Base-by-base conservation (phyloP, 2,888 invertebrate species). In the Cataglyphis cursor region DNA sequence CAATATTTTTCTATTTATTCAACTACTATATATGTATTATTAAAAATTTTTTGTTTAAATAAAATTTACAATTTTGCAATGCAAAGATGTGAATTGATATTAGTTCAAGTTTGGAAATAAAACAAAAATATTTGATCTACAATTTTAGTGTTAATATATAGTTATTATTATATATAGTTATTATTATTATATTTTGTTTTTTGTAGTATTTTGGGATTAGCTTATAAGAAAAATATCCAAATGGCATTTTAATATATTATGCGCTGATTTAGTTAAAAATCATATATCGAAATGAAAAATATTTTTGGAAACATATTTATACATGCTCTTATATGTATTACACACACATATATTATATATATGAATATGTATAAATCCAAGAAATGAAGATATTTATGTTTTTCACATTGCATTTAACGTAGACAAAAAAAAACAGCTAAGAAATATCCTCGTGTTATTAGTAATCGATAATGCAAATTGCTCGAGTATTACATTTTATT, bases 161-260 rank as follows among this genome's bases (percentile, higher is more conserved):
- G 31, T 31, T 31, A 12, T 15, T 70, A 64, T 64, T 70, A n/a
- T 41, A 5, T 70, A 18, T 31, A 31, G n/a, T n/a, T n/a, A 6
- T 31, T 31, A 12, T 15, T 70, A 64, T 64, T 70, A n/a, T 41
- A 5, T 70, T 38, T 70, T n/a, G 31, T n/a, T 68, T 21, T 57
- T 21, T 38, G 35, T 38, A 24, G 18, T 72, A 72, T 57, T 72
- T 38, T 72, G 18, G 21, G 15, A 24, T 38, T 57, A 57, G 24
- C 57, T n/a, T n/a, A 51, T n/a, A n/a, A n/a, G 9, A 18, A 54
- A 57, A 18, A 10, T 38, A 54, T 38, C 18, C 5, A 28, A 48
- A 15, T 24, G 3, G 18, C 1, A 48, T 28, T 48, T 66, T 41
- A 48, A 28, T 3, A 24, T 24, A 44, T 41, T 65, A 24, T 9